Conservation (phyloP, 2,113 vertebrate species). For the Chiloscyllium plagiosum region DNA sequence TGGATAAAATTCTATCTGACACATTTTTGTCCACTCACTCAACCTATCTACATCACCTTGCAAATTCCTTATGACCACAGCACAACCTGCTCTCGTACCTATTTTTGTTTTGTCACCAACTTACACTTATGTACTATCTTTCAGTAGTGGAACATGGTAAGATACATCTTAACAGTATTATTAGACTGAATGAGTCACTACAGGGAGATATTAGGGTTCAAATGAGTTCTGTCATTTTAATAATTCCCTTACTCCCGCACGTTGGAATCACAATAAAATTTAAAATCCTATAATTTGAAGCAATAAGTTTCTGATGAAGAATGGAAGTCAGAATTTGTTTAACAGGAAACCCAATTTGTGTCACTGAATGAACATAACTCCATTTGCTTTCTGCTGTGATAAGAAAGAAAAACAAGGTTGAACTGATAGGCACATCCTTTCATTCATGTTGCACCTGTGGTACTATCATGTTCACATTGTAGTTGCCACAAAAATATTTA, state of each 20-base stretch:
- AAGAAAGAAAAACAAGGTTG: not conserved
- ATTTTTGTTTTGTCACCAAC: not conserved
- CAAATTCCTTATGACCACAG: too few relatives aligned
- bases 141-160: not conserved
- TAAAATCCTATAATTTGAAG: not conserved
- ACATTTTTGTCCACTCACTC: too few relatives aligned
- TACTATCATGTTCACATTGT: not conserved
- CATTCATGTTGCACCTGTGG: not conserved
- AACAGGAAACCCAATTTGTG: not conserved
- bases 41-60: too few relatives aligned
- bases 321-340: not conserved
- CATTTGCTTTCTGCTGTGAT: not conserved
- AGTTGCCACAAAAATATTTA: not conserved
- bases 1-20: too few relatives aligned
- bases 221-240: not conserved
- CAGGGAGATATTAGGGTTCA: not conserved
- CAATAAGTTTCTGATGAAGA: not conserved
- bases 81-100: too few relatives aligned
- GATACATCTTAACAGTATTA: not conserved
- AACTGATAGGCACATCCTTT: not conserved
- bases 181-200: not conserved
- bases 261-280: not conserved
- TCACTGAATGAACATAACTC: not conserved
- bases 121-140: not conserved
- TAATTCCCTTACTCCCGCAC: not conserved